Conservation (phyloP, 2,888 invertebrate species). For the Gymnocheta viridis region DNA sequence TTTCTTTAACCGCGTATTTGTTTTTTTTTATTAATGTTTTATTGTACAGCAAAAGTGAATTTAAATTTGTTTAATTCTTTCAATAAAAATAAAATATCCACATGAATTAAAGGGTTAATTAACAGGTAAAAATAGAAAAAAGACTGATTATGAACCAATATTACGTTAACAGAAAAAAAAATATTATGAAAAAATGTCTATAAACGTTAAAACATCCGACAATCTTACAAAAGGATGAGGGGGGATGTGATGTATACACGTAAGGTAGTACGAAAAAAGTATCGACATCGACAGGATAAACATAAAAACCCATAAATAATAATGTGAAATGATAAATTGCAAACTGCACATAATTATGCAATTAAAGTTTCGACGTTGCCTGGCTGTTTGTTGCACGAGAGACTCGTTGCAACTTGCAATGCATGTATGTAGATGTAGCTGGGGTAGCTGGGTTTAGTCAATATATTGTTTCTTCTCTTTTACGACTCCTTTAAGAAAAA, state of each 20-base stretch:
- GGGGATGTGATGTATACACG: constrained; percentile 23
- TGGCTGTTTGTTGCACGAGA: constrained; percentile 51
- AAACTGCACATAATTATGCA: constrained; percentile 82
- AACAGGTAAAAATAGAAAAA: constrained; percentile 11
- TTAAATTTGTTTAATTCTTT: no score
- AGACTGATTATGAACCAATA: constrained; percentile 9
- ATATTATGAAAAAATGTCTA: constrained; percentile 9
- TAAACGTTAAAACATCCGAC: constrained; percentile 10
- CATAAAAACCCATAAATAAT: constrained; percentile 75
- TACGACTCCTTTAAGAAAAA: constrained; percentile 36
- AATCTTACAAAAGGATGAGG: constrained; percentile 5
- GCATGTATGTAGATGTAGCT: background rate
- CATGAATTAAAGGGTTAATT: constrained; percentile 23
- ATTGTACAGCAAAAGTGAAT: no score
- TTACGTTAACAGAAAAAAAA: constrained; percentile 5
- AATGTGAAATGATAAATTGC: constrained; percentile 82
- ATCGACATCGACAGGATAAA: constrained; percentile 67
- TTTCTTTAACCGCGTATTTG: no score
- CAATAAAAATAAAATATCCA: no score
- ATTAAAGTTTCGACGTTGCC: constrained; percentile 81
- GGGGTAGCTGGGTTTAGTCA: background rate
- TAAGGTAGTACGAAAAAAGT: constrained; percentile 20
- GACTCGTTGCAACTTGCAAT: constrained; percentile 27
- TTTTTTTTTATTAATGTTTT: no score
- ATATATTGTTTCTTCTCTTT: constrained; percentile 30